phyloP scores from a whole-genome alignment of 2,113 vertebrate species.

The Perognathus longimembris region DNA sequence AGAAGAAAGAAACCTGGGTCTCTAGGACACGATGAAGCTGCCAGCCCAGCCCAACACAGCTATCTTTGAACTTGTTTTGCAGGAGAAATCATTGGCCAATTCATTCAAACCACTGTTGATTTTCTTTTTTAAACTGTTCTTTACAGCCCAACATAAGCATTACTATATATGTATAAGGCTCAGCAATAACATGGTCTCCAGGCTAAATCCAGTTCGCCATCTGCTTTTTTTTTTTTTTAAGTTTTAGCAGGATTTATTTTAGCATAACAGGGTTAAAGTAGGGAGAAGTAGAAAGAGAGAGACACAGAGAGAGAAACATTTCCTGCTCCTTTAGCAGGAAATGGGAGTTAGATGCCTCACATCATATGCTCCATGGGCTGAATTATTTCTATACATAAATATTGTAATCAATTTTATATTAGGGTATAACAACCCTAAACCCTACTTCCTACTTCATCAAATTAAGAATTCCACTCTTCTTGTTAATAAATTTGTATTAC shows the following conservation, averaged over 20 bases:
- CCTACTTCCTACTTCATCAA: neutral
- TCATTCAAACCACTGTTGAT: neutral
- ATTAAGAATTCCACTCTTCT: neutral
- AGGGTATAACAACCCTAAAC: neutral
- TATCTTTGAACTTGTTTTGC: neutral
- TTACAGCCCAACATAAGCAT: neutral
- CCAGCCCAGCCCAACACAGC: neutral
- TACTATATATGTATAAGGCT: neutral
- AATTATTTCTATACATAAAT: constrained; percentile 34
- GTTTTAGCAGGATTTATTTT: no score
- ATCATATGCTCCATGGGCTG: neutral
- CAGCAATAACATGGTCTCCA: neutral
- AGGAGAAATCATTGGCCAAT: neutral
- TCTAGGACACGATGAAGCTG: neutral
- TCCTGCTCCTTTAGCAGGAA: no score
- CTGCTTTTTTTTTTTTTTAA: neutral
- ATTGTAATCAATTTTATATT: neutral
- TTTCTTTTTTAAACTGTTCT: neutral
- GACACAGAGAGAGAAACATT: no score
- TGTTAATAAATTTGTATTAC: neutral
- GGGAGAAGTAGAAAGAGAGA: no score
- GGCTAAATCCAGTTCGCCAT: neutral
- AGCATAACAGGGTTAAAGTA: no score
- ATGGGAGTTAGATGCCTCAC: no score
- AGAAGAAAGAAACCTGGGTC: neutral